Evolutionary conservation across 2,888 invertebrate genomes (phyloP).

Genomic region (Eupithecia subumbrata): DNA sequence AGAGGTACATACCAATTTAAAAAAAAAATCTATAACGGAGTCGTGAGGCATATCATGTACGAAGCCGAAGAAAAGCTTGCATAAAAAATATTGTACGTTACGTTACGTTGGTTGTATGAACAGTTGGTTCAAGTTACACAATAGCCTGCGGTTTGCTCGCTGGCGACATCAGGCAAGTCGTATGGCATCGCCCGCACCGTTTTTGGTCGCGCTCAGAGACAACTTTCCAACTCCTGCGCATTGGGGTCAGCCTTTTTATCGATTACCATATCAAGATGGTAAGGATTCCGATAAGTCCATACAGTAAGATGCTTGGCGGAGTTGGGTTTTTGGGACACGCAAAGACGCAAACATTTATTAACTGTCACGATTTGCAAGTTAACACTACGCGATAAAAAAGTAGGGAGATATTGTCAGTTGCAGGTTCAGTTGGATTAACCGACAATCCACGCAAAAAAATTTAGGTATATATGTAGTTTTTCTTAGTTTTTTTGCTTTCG

Average conservation of each 20-base stretch:
- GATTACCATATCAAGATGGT: constrained; percentile 49
- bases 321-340: background rate
- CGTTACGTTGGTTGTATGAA: no score
- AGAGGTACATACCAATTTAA: no score
- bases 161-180: constrained; percentile 35
- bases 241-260: constrained; percentile 61
- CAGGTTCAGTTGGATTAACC: no score
- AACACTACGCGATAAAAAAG: background rate
- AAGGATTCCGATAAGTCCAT: constrained; percentile 44
- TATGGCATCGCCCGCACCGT: constrained; percentile 53
- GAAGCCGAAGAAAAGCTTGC: constrained; percentile 11
- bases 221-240: constrained; percentile 68
- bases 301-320: constrained; percentile 6
- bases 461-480: no score
- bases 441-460: no score
- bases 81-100: constrained; percentile 11
- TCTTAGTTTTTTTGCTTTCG: no score
- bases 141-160: constrained; percentile 40
- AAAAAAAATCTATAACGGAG: background rate
- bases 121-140: constrained; percentile 44
- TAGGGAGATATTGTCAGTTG: no score
- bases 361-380: background rate
- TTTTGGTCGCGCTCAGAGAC: constrained; percentile 61
- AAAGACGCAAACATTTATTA: constrained; percentile 16
- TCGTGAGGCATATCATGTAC: background rate